Percentiles rank a stretch among this genome's conserved stretches.
phyloP scores from a whole-genome alignment of 2,888 invertebrate species.

The Athalia rosae region DNA sequence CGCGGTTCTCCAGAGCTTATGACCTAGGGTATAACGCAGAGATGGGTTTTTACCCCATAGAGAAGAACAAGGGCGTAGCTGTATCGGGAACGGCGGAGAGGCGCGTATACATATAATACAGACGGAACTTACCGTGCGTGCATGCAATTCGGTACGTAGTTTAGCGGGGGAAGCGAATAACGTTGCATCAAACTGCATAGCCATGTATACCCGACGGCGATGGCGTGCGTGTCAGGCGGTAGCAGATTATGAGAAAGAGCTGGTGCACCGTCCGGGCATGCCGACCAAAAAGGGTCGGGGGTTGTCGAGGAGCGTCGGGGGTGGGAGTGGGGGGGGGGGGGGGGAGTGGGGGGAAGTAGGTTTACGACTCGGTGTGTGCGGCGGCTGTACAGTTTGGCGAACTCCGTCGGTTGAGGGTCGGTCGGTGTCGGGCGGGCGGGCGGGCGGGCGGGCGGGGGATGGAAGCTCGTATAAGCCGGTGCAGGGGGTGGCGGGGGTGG shows the following conservation, averaged over 20 bases:
- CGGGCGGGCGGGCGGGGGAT: constrained; percentile 53
- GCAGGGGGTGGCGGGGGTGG: constrained; percentile 48
- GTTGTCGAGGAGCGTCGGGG: constrained; percentile 45
- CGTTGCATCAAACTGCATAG: constrained; percentile 26
- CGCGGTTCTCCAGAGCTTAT: no score
- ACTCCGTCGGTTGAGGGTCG: constrained; percentile 37
- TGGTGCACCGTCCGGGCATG: constrained; percentile 61
- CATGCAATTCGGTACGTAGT: not conserved
- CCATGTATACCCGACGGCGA: constrained; percentile 52
- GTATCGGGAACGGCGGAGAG: no score
- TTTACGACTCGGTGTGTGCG: constrained; percentile 64
- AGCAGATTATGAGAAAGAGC: constrained; percentile 64
- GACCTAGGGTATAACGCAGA: no score
- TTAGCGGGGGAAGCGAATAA: constrained; percentile 13
- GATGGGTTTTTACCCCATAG: no score
- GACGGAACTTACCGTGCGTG: not conserved
- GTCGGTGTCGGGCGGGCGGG: not conserved
- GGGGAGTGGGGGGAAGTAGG: constrained; percentile 55
- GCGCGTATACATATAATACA: no score
- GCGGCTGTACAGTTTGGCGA: constrained; percentile 59
- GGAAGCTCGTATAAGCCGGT: constrained; percentile 68
- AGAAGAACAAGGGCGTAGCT: no score
- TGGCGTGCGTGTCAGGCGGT: constrained; percentile 65
- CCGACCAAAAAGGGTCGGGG: constrained; percentile 40
- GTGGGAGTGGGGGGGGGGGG: constrained; percentile 48